A percentile compares a stretch with the other conserved stretches of the same genome.
These are phyloP conservation scores for Nylanderia fulva DNA, from an alignment of 1,140 invertebrate species.

Conservation along the genomic window DNA sequence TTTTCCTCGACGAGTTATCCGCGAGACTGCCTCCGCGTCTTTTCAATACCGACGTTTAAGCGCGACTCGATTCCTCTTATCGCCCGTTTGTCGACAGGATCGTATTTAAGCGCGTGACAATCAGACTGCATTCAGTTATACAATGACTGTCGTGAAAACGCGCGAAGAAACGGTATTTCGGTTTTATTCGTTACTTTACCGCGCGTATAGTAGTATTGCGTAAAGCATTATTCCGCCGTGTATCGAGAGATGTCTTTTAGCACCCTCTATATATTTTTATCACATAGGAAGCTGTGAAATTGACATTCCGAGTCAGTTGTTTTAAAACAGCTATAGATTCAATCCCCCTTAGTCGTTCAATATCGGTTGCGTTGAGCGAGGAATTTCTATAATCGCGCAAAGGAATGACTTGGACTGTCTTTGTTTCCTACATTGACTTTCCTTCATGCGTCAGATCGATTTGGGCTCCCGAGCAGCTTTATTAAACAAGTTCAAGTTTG, in stretches of 20 bases:
- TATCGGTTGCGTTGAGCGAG: not conserved
- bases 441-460: not conserved
- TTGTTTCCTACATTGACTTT: not conserved
- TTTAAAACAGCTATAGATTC: not conserved
- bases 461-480: not conserved
- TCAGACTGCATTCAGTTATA: slow-evolving; percentile 20
- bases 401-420: not conserved
- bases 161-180: not conserved
- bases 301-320: not conserved
- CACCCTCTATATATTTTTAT: not conserved
- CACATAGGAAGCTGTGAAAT: not conserved
- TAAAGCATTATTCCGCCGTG: not conserved
- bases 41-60: slow-evolving; percentile 51
- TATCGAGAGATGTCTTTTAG: no score
- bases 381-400: not conserved
- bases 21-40: slow-evolving; percentile 44
- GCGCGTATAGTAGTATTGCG: not conserved
- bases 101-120: slow-evolving; percentile 46
- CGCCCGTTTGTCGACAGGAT: slow-evolving; percentile 27
- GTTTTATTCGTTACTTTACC: not conserved
- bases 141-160: not conserved
- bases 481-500: slow-evolving; percentile 6
- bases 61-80: slow-evolving; percentile 56
- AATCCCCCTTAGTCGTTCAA: not conserved
- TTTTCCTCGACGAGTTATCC: slow-evolving; percentile 64